Evolutionary conservation across 2,888 invertebrate species (phyloP), one percentile per base, ranked within the genome.

Genomic region (Melanargia galathea): DNA sequence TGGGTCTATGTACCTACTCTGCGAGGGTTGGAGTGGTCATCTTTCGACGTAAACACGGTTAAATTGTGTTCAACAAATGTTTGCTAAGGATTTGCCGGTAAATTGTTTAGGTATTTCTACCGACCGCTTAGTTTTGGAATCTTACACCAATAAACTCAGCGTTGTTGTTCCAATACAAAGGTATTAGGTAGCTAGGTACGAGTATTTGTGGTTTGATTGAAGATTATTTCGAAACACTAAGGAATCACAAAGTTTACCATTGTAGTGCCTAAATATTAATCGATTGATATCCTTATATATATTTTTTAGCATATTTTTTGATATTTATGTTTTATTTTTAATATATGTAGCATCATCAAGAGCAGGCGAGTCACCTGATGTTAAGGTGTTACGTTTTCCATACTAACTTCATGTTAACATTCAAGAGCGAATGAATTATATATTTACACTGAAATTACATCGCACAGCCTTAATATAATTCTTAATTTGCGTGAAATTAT

Each of bases 1-100:
- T 45, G 57, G 48, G 72, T 70, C 58, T 67, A 70, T 73, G 70
- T 71, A 63, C 58, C 70, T 71, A 63, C 59, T 67, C 70, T 67
- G 68, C 59, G 60, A 63, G 68, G 63, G 68, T 64, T 71, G 61
- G 35, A 72, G 58, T 71, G 77, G 75, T 73, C 76, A 75, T 70
- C 68, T 56, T 60, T 72, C 72, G 70, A 67, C 63, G 67, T 67
- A 67, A 55, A 68, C 46, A 65, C 26, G 16, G 26, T 35, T 60
- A 57, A 57, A 40, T 45, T 55, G 54, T 60, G 43, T 22, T 11
- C 33, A 38, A 55, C 24, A 60, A 56, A 52, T 60, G 30, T 57
- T 65, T 62, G 56, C 22, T 20, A 56, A 55, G 49, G 43, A 33
- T 51, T 49, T 43, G 11, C 49, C 22, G 24, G 20, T 51, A 24